These are phyloP conservation scores for Rhinolophus sinicus DNA, from an alignment of 2,113 vertebrate genomes.

Conservation along the genomic window DNA sequence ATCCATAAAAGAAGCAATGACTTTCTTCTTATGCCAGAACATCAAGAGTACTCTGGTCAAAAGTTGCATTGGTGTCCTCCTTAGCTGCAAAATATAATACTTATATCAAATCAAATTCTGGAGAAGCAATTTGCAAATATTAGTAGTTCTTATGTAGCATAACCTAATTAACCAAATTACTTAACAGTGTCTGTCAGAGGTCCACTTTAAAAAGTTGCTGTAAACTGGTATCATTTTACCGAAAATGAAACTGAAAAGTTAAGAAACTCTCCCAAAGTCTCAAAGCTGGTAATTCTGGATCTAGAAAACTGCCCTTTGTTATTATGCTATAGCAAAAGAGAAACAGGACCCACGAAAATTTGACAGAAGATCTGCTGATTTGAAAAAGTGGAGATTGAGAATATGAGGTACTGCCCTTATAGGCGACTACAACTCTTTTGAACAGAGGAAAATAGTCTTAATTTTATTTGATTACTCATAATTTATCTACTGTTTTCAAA, in stretches of 20 bases:
- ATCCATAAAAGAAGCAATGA: not conserved
- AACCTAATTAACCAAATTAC: not conserved
- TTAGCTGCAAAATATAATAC: not conserved
- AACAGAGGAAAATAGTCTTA: not conserved
- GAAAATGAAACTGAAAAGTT: not conserved
- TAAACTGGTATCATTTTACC: not conserved
- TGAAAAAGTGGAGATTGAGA: not conserved
- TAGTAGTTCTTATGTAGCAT: not conserved
- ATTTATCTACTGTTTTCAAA: slow-evolving; percentile 34
- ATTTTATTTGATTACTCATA: slow-evolving; percentile 26
- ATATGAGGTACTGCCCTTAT: not conserved
- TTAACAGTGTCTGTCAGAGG: not conserved
- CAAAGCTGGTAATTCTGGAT: not conserved
- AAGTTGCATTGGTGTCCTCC: not conserved
- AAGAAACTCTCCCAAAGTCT: not conserved
- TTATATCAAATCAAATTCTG: not conserved
- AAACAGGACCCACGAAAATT: not conserved
- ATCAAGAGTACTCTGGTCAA: not conserved
- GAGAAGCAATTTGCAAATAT: not conserved
- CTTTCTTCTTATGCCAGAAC: not conserved
- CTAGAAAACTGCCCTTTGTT: not conserved
- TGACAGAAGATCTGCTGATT: not conserved
- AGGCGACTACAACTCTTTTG: not conserved
- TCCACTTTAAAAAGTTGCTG: not conserved
- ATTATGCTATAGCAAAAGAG: not conserved